Conservation (phyloP, 2,797 vertebrate genomes). For the Melanotaenia parkinsoni region DNA sequence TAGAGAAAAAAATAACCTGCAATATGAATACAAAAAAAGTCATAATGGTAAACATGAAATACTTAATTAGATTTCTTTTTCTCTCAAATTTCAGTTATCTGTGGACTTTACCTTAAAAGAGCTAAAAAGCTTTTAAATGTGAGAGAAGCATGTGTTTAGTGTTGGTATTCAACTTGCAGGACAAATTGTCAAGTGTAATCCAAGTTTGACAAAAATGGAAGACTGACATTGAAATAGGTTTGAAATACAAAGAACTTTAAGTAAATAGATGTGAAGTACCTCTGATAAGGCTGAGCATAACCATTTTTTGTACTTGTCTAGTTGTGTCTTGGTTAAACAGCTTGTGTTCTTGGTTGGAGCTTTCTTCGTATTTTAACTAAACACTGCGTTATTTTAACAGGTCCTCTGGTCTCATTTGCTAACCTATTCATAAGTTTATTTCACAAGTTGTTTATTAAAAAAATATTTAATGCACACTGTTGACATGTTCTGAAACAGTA, state of each 20-base stretch:
- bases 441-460: not conserved
- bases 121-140: not conserved
- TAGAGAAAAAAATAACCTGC: too few relatives aligned
- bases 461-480: not conserved
- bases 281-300: not conserved
- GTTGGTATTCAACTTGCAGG: not conserved
- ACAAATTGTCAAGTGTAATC: not conserved
- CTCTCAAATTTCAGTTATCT: too few relatives aligned
- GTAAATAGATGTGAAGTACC: not conserved
- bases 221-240: not conserved
- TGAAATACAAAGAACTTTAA: not conserved
- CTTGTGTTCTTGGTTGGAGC: not conserved
- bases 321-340: not conserved
- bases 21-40: too few relatives aligned
- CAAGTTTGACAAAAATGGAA: not conserved
- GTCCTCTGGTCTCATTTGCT: not conserved
- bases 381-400: not conserved
- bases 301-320: not conserved
- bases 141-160: not conserved
- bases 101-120: too few relatives aligned
- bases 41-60: too few relatives aligned
- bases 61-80: too few relatives aligned
- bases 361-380: constrained; percentile 4
- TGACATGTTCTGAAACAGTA: not conserved
- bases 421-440: not conserved